Conservation (phyloP, 2,797 vertebrate genomes). For the Miichthys miiuy region DNA sequence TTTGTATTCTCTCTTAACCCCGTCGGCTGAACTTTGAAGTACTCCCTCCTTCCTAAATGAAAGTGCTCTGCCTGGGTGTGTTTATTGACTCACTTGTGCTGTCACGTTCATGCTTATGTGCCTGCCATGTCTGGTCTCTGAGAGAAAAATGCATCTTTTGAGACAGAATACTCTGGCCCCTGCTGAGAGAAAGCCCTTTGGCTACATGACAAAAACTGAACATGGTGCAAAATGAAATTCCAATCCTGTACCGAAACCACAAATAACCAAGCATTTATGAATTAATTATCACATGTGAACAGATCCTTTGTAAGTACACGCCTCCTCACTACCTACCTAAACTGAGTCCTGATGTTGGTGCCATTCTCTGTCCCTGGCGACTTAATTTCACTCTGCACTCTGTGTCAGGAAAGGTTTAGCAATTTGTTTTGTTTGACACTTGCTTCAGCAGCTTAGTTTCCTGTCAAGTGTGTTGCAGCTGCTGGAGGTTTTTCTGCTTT, state of each 20-base stretch:
- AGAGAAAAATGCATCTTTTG: conserved; percentile 42
- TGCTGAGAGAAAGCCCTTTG: conserved; percentile 64
- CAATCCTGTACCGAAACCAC: conserved; percentile 20
- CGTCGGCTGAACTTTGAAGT: conserved; percentile 63
- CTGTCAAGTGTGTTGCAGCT: conserved; percentile 52
- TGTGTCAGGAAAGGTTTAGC: conserved; percentile 60
- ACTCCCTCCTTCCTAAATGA: conserved; percentile 48
- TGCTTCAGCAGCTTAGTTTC: conserved; percentile 59
- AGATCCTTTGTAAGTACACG: conserved; percentile 25
- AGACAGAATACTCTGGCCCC: conserved; percentile 55
- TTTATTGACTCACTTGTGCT: conserved; percentile 62
- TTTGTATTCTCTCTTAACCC: conserved; percentile 36
- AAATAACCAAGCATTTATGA: conserved; percentile 46
- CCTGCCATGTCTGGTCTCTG: conserved; percentile 39
- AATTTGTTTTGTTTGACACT: conserved; percentile 71
- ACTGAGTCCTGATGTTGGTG: conserved; percentile 58
- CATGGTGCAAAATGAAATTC: conserved; percentile 30
- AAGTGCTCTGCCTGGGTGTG: conserved; percentile 42
- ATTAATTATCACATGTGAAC: conserved; percentile 52
- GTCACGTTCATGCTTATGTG: conserved; percentile 51
- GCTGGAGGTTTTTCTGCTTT: conserved; percentile 54
- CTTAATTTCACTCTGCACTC: conserved; percentile 57
- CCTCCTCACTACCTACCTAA: conserved; percentile 2
- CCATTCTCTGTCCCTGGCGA: conserved; percentile 41
- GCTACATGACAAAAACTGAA: conserved; percentile 64